Evolutionary conservation across 2,113 vertebrate genomes (phyloP).

Genomic region (Myotis brandtii): DNA sequence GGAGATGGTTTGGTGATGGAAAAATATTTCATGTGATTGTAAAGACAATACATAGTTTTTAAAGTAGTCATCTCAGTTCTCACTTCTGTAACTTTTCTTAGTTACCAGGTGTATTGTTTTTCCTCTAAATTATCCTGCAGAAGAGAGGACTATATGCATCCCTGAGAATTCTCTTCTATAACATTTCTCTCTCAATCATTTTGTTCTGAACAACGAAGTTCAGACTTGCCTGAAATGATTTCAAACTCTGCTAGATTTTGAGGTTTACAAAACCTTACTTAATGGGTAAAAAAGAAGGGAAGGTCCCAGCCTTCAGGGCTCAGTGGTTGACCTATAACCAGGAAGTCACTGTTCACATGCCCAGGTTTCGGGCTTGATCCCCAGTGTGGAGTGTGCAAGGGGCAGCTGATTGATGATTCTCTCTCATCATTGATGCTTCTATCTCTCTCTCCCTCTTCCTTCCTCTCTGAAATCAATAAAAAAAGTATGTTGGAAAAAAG

Average conservation of each 20-base stretch:
- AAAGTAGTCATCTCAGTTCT: background rate
- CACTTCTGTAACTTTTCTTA: background rate
- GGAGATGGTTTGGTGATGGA: background rate
- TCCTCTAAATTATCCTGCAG: background rate
- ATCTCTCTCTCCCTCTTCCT: too few species aligned
- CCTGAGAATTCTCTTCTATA: background rate
- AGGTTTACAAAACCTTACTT: background rate
- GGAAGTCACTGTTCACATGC: too few species aligned
- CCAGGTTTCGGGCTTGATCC: too few species aligned
- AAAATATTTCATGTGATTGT: background rate
- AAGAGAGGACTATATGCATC: background rate
- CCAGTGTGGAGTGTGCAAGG: too few species aligned
- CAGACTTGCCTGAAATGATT: slow-evolving; percentile 26
- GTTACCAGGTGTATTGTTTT: background rate
- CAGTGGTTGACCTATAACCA: too few species aligned
- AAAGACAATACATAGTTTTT: background rate
- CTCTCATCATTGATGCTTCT: too few species aligned
- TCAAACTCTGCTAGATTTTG: slow-evolving; percentile 7
- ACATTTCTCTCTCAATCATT: background rate
- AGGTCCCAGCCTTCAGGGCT: background rate
- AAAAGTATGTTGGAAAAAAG: too few species aligned
- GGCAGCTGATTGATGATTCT: too few species aligned
- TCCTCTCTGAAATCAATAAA: too few species aligned
- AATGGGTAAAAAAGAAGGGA: background rate
- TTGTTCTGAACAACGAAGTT: slow-evolving; percentile 22